These are phyloP conservation scores for Oncopeltus fasciatus DNA, from an alignment of 1,140 invertebrate genomes.

Conservation along the genomic window DNA sequence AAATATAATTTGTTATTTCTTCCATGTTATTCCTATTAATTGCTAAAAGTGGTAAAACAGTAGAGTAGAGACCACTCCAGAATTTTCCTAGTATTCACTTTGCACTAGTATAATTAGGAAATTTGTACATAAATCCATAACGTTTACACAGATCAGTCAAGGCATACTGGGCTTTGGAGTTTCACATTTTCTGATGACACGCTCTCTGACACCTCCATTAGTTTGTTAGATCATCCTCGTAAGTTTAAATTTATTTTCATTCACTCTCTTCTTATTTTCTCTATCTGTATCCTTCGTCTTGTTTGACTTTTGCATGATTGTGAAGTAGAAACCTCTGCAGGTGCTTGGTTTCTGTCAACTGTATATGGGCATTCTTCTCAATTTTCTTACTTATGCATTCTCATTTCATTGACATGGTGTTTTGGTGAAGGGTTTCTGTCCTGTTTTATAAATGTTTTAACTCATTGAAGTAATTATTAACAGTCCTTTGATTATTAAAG, in stretches of 20 bases:
- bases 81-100: too few relatives aligned
- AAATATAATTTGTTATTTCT: too few relatives aligned
- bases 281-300: neutral
- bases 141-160: constrained; percentile 26
- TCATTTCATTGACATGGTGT: too few relatives aligned
- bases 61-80: too few relatives aligned
- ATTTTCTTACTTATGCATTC: too few relatives aligned
- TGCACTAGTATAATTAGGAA: too few relatives aligned
- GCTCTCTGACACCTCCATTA: constrained; percentile 31
- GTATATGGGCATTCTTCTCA: too few relatives aligned
- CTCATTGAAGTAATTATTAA: too few relatives aligned
- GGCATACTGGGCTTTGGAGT: constrained; percentile 34
- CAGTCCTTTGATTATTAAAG: too few relatives aligned
- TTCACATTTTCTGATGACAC: constrained; percentile 35
- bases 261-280: constrained; percentile 2
- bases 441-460: too few relatives aligned
- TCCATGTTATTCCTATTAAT: too few relatives aligned
- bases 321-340: neutral
- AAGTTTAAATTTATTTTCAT: constrained; percentile 11
- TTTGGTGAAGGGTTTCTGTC: neutral
- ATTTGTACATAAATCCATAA: neutral
- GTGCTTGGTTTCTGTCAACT: neutral
- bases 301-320: neutral
- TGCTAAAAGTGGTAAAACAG: too few relatives aligned
- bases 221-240: constrained; percentile 24